Percentiles rank a stretch among this genome's conserved stretches.
These are phyloP conservation scores for Mormyrops boulengeri DNA, from an alignment of 2,797 vertebrate species.

Conservation along the genomic window DNA sequence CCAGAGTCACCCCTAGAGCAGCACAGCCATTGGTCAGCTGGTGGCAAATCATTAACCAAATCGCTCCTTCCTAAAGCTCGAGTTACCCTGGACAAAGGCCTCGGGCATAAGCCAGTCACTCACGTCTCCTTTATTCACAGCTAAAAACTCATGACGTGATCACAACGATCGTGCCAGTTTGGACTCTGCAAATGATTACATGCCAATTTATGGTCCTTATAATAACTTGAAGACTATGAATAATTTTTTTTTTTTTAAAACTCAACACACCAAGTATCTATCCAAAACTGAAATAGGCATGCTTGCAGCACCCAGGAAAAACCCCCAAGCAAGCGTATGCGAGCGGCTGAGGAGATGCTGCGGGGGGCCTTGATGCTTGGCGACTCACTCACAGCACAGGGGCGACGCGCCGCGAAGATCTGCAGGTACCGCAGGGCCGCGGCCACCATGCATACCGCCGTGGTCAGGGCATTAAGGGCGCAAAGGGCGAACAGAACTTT, in stretches of 20 bases:
- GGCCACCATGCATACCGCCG: slow-evolving; percentile 69
- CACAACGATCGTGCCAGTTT: not conserved
- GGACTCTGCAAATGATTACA: not conserved
- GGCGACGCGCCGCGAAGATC: slow-evolving; percentile 62
- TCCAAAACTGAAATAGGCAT: not conserved
- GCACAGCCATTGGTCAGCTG: not conserved
- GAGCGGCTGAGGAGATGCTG: not conserved
- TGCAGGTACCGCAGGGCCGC: slow-evolving; percentile 70
- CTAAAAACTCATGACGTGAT: not conserved
- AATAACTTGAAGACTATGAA: not conserved
- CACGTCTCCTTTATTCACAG: not conserved
- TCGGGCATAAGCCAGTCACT: not conserved
- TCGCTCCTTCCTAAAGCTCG: not conserved
- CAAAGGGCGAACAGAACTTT: slow-evolving; percentile 77
- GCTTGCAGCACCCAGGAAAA: not conserved
- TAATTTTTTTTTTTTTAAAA: no score
- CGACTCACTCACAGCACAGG: slow-evolving; percentile 60
- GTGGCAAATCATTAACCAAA: not conserved
- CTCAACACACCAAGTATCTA: not conserved
- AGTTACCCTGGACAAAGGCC: not conserved
- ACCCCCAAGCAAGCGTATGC: not conserved
- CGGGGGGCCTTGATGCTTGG: not conserved
- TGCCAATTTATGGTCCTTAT: not conserved
- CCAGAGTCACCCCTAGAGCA: not conserved
- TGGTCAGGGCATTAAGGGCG: slow-evolving; percentile 71